These are phyloP conservation scores for Anagrus nilaparvatae DNA, from an alignment of 1,140 invertebrate species.

Conservation along the genomic window DNA sequence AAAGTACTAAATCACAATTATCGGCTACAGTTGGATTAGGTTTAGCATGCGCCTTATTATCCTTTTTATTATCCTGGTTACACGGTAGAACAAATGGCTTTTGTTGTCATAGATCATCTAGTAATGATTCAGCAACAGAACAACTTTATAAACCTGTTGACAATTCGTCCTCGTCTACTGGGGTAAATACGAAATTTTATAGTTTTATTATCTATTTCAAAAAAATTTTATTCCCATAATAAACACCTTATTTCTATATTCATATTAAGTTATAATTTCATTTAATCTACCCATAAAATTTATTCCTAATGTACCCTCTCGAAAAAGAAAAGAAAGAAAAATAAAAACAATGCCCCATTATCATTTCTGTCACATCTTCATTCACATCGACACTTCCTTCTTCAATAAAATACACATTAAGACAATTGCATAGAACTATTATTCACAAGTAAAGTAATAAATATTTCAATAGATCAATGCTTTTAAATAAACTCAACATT, in stretches of 20 bases:
- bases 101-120: slow-evolving; percentile 27
- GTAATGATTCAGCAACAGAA: slow-evolving; percentile 29
- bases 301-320: too few relatives aligned
- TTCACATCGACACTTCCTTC: too few relatives aligned
- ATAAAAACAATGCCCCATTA: too few relatives aligned
- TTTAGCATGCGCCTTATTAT: slow-evolving; percentile 34
- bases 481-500: slow-evolving; percentile 1
- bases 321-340: too few relatives aligned
- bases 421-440: background rate
- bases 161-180: slow-evolving; percentile 37
- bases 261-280: too few relatives aligned
- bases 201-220: too few relatives aligned
- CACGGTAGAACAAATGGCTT: slow-evolving; percentile 27
- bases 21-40: slow-evolving; percentile 34
- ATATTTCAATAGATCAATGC: background rate
- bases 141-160: slow-evolving; percentile 41
- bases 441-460: slow-evolving; percentile 4
- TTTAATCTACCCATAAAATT: too few relatives aligned
- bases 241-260: too few relatives aligned
- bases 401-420: too few relatives aligned
- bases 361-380: too few relatives aligned
- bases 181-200: slow-evolving; percentile 33
- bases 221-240: too few relatives aligned
- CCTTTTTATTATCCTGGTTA: slow-evolving; percentile 37
- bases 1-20: slow-evolving; percentile 35